Conservation (phyloP, 92 coral and sea anemone species). For the Epizoanthus illoricatus region DNA sequence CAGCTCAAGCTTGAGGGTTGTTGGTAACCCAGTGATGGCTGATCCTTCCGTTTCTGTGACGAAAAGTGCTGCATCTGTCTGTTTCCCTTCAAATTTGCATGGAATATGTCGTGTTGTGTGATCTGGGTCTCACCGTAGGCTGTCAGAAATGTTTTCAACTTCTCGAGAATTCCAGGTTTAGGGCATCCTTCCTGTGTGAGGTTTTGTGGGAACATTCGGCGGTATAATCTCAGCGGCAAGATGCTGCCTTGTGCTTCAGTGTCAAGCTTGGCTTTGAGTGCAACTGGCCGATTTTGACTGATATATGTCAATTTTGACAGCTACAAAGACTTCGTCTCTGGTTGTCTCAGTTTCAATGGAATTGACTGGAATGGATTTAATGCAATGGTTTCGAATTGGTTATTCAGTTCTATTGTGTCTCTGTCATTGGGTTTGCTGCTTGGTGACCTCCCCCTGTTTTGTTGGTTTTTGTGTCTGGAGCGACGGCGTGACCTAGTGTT, state of each 20-base stretch:
- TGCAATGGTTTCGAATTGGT: slow-evolving; percentile 41
- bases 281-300: too few relatives aligned
- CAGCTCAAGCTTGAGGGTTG: not conserved
- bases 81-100: slow-evolving; percentile 15
- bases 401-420: not conserved
- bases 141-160: slow-evolving; percentile 17
- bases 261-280: not conserved
- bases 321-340: not conserved
- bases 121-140: slow-evolving; percentile 42
- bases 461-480: not conserved
- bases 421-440: too few relatives aligned
- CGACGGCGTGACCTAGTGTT: not conserved
- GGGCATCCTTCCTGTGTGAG: slow-evolving; percentile 47
- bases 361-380: slow-evolving; percentile 24
- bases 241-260: slow-evolving; percentile 67
- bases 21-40: slow-evolving; percentile 42
- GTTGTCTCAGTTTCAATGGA: too few relatives aligned
- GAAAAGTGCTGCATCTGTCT: slow-evolving; percentile 36
- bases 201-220: slow-evolving; percentile 53
- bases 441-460: not conserved
- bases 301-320: too few relatives aligned
- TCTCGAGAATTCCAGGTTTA: slow-evolving; percentile 11
- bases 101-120: slow-evolving; percentile 15
- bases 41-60: slow-evolving; percentile 43
- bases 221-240: slow-evolving; percentile 30